Percentiles rank a stretch among this genome's conserved stretches.
Conservation (phyloP, 2,113 vertebrate genomes). For the Siniperca chuatsi region DNA sequence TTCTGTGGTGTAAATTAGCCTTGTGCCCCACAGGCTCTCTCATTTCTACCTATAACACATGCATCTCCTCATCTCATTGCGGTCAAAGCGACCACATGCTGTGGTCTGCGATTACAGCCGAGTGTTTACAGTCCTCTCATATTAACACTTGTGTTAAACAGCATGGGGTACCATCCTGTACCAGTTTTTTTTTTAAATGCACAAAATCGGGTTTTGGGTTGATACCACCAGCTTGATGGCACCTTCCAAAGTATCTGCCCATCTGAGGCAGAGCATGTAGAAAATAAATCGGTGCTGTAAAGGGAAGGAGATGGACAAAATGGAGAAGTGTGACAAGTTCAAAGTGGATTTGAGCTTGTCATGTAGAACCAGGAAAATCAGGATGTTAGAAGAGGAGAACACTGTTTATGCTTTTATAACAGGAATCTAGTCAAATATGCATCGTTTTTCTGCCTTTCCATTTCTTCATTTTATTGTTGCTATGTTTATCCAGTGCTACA, state of each 20-base stretch:
- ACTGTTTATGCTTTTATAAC: neutral
- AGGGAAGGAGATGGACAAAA: neutral
- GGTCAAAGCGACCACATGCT: slow-evolving; percentile 53
- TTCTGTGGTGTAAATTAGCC: slow-evolving; percentile 46
- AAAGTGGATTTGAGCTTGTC: slow-evolving; percentile 1
- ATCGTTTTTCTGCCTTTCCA: slow-evolving; percentile 17
- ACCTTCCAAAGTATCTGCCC: neutral
- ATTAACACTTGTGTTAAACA: slow-evolving; percentile 83
- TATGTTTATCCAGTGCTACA: slow-evolving; percentile 16
- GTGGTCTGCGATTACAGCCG: slow-evolving; percentile 70
- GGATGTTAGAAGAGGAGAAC: neutral
- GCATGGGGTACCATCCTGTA: slow-evolving; percentile 72
- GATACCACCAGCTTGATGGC: slow-evolving; percentile 11
- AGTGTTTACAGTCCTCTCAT: slow-evolving; percentile 82
- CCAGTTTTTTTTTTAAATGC: slow-evolving; percentile 22
- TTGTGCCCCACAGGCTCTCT: slow-evolving; percentile 27
- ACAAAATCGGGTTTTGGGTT: neutral
- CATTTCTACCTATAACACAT: slow-evolving; percentile 59
- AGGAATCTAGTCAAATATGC: neutral
- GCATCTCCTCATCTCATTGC: slow-evolving; percentile 58
- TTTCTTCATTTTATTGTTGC: slow-evolving; percentile 19
- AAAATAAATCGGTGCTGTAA: slow-evolving; percentile 2
- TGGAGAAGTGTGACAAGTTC: neutral
- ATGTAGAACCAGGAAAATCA: slow-evolving; percentile 11
- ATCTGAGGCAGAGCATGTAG: neutral